A percentile compares a stretch with the other conserved stretches of the same genome.
Evolutionary conservation across 2,888 invertebrate genomes (phyloP).

Genomic region (Xanthia togata): DNA sequence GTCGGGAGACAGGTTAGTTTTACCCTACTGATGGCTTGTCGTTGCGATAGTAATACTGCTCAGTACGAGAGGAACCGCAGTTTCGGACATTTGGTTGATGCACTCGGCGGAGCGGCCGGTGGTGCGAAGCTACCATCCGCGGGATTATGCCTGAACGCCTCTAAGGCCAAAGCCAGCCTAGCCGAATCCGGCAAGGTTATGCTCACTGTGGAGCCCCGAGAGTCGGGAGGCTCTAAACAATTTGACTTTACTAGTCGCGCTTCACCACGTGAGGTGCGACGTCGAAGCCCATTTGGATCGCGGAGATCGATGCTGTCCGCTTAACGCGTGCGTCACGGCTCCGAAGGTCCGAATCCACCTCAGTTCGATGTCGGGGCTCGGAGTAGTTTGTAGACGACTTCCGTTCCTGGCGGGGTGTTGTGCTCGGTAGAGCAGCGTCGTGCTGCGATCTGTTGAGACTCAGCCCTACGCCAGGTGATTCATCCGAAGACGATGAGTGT

Average conservation of each 20-base stretch:
- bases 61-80: slow-evolving; percentile 91
- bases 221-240: slow-evolving; percentile 87
- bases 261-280: too few species aligned
- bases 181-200: not conserved
- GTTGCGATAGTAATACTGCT: slow-evolving; percentile 90
- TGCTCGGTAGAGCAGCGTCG: too few species aligned
- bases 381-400: too few species aligned
- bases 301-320: too few species aligned
- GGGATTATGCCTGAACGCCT: not conserved
- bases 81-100: slow-evolving; percentile 91
- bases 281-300: too few species aligned
- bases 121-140: slow-evolving; percentile 91
- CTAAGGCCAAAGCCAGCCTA: not conserved
- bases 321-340: too few species aligned
- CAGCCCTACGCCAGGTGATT: too few species aligned
- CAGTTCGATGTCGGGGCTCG: too few species aligned
- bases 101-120: slow-evolving; percentile 91
- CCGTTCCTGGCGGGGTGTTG: too few species aligned
- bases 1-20: slow-evolving; percentile 92
- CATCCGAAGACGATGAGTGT: too few species aligned
- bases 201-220: slow-evolving; percentile 51
- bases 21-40: slow-evolving; percentile 90
- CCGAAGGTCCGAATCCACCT: too few species aligned
- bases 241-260: slow-evolving; percentile 80
- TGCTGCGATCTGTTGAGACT: too few species aligned